A percentile compares a stretch with the other conserved stretches of the same genome.
Evolutionary conservation across 2,113 vertebrate species (phyloP).

Genomic region (Eonycteris spelaea): DNA sequence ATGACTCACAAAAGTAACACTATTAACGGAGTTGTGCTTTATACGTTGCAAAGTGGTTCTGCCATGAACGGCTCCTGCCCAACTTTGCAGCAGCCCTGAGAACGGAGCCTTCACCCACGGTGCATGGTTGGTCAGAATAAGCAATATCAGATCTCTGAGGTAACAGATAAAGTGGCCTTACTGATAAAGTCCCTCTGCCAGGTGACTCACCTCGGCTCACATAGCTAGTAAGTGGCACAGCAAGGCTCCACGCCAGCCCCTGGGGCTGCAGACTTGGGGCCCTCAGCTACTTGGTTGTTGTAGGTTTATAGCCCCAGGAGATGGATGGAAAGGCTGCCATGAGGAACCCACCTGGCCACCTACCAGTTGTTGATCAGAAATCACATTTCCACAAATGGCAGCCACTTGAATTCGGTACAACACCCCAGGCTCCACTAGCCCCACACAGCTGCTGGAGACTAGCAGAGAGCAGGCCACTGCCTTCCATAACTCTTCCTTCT

Average conservation of each 20-base stretch:
- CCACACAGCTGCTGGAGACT: slow-evolving; percentile 1
- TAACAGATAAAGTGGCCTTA: background rate
- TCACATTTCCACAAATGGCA: background rate
- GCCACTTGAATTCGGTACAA: background rate
- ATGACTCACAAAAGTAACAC: background rate
- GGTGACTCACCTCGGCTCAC: background rate
- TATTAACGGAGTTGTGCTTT: background rate
- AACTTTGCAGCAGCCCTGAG: background rate
- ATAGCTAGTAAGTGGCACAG: background rate
- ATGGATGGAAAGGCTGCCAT: background rate
- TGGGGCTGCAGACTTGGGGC: background rate
- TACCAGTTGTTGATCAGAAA: background rate
- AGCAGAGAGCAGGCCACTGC: background rate
- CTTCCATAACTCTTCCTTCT: background rate
- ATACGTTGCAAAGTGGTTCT: background rate
- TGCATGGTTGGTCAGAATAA: no score
- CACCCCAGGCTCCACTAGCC: background rate
- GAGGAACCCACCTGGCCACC: background rate
- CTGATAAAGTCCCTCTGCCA: background rate
- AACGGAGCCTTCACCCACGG: background rate
- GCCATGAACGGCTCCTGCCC: background rate
- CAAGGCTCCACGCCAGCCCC: background rate
- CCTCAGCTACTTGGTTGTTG: background rate
- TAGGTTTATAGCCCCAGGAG: background rate
- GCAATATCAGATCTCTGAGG: background rate